A percentile compares a stretch with the other conserved stretches of the same genome.
These are phyloP conservation scores for Nomada fabriciana DNA, from an alignment of 2,888 invertebrate species.

Conservation along the genomic window DNA sequence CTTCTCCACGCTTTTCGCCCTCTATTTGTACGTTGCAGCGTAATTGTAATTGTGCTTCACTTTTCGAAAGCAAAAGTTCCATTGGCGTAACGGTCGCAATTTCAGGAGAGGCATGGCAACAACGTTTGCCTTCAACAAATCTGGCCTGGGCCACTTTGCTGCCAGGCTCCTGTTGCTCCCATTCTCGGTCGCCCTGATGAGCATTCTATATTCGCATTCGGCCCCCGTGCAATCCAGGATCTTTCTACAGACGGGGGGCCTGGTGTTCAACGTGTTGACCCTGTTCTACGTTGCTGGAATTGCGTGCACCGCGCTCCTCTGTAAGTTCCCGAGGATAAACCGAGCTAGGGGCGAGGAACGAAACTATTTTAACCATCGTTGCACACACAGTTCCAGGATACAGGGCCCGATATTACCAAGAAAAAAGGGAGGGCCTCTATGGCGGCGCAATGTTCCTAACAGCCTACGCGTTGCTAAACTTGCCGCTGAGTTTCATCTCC, in stretches of 20 bases:
- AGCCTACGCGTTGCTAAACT: conserved; percentile 91
- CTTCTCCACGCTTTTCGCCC: conserved; percentile 80
- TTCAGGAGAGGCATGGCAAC: conserved; percentile 91
- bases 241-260: conserved; percentile 81
- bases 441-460: conserved; percentile 93
- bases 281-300: conserved; percentile 88
- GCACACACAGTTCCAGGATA: conserved; percentile 89
- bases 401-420: conserved; percentile 96
- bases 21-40: conserved; percentile 74
- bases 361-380: background rate
- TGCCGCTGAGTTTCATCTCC: conserved; percentile 93
- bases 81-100: conserved; percentile 59
- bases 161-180: conserved; percentile 91
- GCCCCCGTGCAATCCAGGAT: conserved; percentile 79
- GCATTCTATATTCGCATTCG: conserved; percentile 81
- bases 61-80: background rate
- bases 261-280: conserved; percentile 90
- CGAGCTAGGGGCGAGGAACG: background rate
- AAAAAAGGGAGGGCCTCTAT: conserved; percentile 95
- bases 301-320: conserved; percentile 81
- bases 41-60: background rate
- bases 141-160: conserved; percentile 91
- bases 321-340: conserved; percentile 71
- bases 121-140: conserved; percentile 91
- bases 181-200: conserved; percentile 84